A percentile compares a stretch with the other conserved stretches of the same genome.
Evolutionary conservation across 2,888 invertebrate genomes (phyloP).

Genomic region (Coleophora deauratella): DNA sequence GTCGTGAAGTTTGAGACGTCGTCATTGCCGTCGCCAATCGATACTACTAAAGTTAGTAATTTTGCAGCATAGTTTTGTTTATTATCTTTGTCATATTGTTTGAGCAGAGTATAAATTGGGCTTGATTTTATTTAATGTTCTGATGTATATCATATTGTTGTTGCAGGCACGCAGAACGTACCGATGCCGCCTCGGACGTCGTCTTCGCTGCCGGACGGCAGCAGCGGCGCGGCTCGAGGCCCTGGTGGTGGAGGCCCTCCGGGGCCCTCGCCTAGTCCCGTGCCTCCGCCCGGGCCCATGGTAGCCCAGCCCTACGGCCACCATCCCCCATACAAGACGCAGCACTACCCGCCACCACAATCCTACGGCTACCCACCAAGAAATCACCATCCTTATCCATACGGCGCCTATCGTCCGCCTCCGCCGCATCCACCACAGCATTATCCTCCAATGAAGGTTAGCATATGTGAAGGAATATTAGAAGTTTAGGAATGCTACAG

Average conservation of each 20-base stretch:
- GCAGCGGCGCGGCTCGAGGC: conserved; percentile 50
- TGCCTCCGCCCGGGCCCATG: conserved; percentile 55
- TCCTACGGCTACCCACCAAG: conserved; percentile 61
- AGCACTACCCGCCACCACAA: conserved; percentile 66
- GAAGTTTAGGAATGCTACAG: neutral
- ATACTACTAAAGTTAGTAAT: no score
- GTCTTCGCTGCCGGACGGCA: conserved; percentile 80
- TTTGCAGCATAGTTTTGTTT: no score
- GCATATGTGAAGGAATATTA: neutral
- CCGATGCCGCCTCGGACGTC: conserved; percentile 97
- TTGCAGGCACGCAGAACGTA: conserved; percentile 91
- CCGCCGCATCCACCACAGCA: conserved; percentile 62
- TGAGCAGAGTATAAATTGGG: no score
- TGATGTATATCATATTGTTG: neutral
- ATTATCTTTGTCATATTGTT: no score
- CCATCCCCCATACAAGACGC: conserved; percentile 55
- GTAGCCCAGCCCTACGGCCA: conserved; percentile 58
- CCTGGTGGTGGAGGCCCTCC: conserved; percentile 38
- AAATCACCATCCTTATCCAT: conserved; percentile 67
- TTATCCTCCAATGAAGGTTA: conserved; percentile 59
- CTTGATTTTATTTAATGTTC: no score
- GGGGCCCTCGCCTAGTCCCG: conserved; percentile 40
- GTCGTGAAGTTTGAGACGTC: no score
- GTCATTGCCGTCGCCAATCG: no score
- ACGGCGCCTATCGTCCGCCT: conserved; percentile 55